These are phyloP conservation scores for Icerya purchasi DNA, from an alignment of 2,888 invertebrate genomes.

Conservation along the genomic window DNA sequence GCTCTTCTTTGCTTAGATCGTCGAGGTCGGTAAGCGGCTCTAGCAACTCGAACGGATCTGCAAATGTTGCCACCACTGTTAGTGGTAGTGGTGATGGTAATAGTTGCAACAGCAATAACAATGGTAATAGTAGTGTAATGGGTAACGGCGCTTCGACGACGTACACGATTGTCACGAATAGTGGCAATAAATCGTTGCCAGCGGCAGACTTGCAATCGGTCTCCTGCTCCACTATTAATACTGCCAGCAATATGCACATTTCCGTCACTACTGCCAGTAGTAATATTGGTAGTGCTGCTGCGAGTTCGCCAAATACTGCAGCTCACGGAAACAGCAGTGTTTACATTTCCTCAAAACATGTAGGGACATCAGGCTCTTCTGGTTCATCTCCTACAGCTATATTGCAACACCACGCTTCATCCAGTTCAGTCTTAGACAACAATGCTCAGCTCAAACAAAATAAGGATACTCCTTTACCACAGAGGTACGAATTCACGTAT, in stretches of 20 bases:
- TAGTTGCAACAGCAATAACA: no score
- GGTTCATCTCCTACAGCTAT: neutral
- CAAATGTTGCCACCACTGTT: no score
- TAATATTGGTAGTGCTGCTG: neutral
- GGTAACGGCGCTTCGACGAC: neutral
- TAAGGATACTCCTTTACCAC: constrained; percentile 12
- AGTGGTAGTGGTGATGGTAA: neutral
- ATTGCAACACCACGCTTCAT: constrained; percentile 7
- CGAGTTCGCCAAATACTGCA: neutral
- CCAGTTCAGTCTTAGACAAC: constrained; percentile 8
- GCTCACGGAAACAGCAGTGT: neutral
- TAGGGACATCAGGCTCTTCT: neutral
- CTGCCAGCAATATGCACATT: no score
- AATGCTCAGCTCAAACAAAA: constrained; percentile 6
- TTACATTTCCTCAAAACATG: neutral
- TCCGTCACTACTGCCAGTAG: neutral
- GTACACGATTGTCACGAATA: neutral
- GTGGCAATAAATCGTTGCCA: neutral
- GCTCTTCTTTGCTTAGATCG: neutral
- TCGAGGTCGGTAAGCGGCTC: neutral
- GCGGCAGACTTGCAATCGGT: neutral
- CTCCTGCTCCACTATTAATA: neutral
- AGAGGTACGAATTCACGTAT: no score
- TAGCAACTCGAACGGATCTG: no score
- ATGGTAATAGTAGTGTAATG: neutral